These are phyloP conservation scores for Stenchaetothrips biformis DNA, from an alignment of 2,888 invertebrate species.

Conservation along the genomic window DNA sequence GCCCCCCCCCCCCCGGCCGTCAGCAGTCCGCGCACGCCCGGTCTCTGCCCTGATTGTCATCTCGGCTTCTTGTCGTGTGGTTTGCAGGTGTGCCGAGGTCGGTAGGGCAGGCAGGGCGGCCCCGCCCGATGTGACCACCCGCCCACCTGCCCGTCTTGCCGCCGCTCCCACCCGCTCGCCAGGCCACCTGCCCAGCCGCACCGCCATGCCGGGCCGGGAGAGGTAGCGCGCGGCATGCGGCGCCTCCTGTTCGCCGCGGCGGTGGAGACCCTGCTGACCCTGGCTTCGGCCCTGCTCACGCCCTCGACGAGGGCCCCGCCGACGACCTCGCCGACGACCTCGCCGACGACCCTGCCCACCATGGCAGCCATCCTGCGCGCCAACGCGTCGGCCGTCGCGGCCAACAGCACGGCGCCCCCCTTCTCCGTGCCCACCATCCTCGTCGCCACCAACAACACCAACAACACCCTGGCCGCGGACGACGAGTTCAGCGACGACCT, in stretches of 20 bases:
- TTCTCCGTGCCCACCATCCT: background rate
- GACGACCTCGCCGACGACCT: background rate
- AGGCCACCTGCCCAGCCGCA: no score
- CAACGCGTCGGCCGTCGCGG: background rate
- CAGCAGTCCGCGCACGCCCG: background rate
- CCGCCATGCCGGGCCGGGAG: no score
- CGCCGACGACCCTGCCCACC: background rate
- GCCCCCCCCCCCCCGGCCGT: no score
- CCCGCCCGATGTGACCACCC: no score
- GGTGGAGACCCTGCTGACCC: background rate
- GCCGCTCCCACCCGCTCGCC: no score
- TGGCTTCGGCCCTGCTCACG: background rate
- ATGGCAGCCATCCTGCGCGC: slow-evolving; percentile 14
- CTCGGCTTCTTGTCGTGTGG: background rate
- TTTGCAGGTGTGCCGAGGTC: background rate
- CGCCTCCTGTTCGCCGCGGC: background rate
- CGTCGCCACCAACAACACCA: background rate
- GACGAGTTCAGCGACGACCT: slow-evolving; percentile 18
- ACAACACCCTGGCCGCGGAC: slow-evolving; percentile 7
- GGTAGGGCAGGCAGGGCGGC: background rate
- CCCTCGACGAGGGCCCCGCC: background rate
- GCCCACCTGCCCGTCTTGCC: no score
- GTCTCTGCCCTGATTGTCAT: background rate
- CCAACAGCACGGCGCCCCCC: background rate
- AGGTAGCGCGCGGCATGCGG: background rate